phyloP scores from a whole-genome alignment of 2,888 invertebrate genomes.

The Cheilosia vernalis region DNA sequence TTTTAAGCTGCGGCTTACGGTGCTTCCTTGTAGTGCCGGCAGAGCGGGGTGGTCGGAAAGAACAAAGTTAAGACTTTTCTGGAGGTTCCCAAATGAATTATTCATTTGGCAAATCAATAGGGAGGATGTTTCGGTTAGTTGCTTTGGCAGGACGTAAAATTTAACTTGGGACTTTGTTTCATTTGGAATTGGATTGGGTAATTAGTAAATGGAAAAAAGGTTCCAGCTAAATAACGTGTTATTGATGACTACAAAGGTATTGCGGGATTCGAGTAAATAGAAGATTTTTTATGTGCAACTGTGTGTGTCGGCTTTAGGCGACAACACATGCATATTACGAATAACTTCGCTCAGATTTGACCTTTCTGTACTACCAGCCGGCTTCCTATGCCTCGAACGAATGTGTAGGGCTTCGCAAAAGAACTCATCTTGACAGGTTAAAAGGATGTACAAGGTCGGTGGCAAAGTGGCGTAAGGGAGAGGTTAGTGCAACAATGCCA shows the following conservation, averaged over 20 bases:
- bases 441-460: background rate
- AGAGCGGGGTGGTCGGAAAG: background rate
- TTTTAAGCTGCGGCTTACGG: background rate
- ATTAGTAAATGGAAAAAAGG: no score
- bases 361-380: no score
- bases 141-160: background rate
- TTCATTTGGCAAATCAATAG: slow-evolving; percentile 1
- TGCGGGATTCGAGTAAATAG: no score
- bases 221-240: no score
- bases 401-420: no score
- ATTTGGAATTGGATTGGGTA: no score
- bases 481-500: background rate
- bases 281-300: no score
- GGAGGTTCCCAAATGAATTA: slow-evolving; percentile 3
- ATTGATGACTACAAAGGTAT: no score
- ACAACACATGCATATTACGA: no score
- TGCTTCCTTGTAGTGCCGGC: background rate
- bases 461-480: background rate
- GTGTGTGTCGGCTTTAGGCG: no score
- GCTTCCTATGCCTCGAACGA: no score
- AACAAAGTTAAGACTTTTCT: background rate
- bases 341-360: no score
- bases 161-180: background rate
- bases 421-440: slow-evolving; percentile 4
- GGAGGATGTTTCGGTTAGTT: background rate